Conservation (phyloP, 2,113 vertebrate species). For the Eclectus roratus region DNA sequence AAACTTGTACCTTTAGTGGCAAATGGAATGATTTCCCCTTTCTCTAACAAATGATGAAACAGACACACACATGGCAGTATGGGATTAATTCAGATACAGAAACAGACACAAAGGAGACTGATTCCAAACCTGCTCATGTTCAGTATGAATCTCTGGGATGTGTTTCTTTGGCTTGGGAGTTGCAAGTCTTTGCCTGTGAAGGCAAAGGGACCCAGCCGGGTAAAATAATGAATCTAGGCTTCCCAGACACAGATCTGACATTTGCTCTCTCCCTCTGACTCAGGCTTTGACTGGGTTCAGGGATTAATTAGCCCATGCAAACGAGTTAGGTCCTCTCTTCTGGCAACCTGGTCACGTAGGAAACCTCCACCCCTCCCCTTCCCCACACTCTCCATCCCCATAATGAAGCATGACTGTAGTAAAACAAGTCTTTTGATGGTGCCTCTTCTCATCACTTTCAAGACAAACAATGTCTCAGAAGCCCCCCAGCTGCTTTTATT, state of each 20-base stretch:
- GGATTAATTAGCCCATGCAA: conserved; percentile 54
- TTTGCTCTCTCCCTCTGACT: conserved; percentile 38
- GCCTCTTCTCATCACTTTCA: conserved; percentile 70
- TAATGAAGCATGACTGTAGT: conserved; percentile 81
- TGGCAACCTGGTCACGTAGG: conserved; percentile 59
- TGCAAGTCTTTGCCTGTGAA: not conserved
- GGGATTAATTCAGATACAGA: conserved; percentile 30
- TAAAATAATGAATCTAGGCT: conserved; percentile 45
- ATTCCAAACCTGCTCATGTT: conserved; percentile 21
- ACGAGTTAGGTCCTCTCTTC: conserved; percentile 47
- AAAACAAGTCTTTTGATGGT: conserved; percentile 76
- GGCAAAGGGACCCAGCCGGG: conserved; percentile 29
- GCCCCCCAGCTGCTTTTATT: conserved; percentile 74
- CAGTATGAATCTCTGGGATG: not conserved
- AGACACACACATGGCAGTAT: not conserved
- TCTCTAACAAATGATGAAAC: not conserved
- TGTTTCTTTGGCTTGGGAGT: conserved; percentile 7
- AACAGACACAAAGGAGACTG: conserved; percentile 23
- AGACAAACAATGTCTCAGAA: conserved; percentile 74
- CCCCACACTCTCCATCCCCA: conserved; percentile 42
- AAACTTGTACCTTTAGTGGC: not conserved
- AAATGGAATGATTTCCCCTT: not conserved
- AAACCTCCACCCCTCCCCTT: conserved; percentile 29
- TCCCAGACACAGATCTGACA: conserved; percentile 45
- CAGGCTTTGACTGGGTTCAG: conserved; percentile 46